Percentiles rank a stretch among this genome's conserved stretches.
These are phyloP conservation scores for Scaptomyza montana DNA, from an alignment of 1,140 invertebrate species.

Conservation along the genomic window DNA sequence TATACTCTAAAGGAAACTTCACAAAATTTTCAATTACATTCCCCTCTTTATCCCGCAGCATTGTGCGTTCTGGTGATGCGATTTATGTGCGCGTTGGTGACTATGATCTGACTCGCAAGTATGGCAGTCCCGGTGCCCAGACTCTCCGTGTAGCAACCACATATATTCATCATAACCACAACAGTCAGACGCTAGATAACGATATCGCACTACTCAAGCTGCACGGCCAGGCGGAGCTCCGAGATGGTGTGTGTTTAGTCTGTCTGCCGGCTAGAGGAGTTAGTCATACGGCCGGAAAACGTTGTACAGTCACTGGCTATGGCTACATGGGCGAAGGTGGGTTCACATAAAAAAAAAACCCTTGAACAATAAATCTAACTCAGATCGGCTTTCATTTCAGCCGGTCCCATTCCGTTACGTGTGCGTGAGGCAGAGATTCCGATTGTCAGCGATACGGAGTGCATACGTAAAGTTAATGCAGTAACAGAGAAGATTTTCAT, in stretches of 20 bases:
- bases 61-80: conserved; percentile 94
- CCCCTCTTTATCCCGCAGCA: conserved; percentile 86
- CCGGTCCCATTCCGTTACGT: conserved; percentile 94
- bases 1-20: background rate
- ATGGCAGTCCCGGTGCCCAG: conserved; percentile 94
- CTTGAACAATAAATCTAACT: background rate
- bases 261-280: conserved; percentile 93
- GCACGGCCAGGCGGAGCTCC: conserved; percentile 94
- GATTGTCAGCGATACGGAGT: conserved; percentile 96
- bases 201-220: conserved; percentile 97
- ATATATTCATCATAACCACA: conserved; percentile 98
- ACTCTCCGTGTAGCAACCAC: conserved; percentile 94
- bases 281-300: conserved; percentile 92
- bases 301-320: conserved; percentile 96
- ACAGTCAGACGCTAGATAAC: conserved; percentile 97
- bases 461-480: conserved; percentile 95
- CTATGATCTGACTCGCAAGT: conserved; percentile 94
- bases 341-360: conserved; percentile 23
- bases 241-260: conserved; percentile 89
- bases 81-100: conserved; percentile 97
- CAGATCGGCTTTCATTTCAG: conserved; percentile 83
- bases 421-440: conserved; percentile 96
- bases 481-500: conserved; percentile 97
- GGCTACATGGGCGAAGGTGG: conserved; percentile 97
- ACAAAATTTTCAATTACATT: no score